Conservation (phyloP, 2,113 vertebrate species). For the Sylvietta virens region DNA sequence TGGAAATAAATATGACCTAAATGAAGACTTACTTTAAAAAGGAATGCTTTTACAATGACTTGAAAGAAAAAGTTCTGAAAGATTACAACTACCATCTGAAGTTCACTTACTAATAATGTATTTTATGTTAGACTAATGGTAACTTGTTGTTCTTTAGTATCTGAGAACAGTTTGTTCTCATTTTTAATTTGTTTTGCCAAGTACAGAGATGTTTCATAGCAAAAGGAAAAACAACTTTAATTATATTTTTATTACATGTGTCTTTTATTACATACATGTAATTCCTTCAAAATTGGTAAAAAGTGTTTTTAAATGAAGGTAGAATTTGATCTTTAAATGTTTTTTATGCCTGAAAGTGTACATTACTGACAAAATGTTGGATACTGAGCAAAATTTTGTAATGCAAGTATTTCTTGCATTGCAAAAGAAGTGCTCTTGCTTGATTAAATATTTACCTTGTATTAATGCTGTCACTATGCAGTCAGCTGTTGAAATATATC, state of each 20-base stretch:
- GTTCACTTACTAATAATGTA: neutral
- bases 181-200: neutral
- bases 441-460: neutral
- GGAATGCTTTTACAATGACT: neutral
- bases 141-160: neutral
- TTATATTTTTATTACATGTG: neutral
- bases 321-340: neutral
- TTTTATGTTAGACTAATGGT: neutral
- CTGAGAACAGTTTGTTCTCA: neutral
- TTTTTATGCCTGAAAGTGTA: neutral
- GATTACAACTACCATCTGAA: neutral
- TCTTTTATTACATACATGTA: neutral
- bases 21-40: neutral
- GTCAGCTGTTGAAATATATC: neutral
- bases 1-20: neutral
- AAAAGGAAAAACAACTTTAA: neutral
- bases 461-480: neutral
- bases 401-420: neutral
- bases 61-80: neutral
- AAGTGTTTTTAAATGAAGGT: neutral
- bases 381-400: neutral
- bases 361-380: neutral
- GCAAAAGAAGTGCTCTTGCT: neutral
- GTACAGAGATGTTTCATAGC: neutral
- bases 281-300: neutral